These are phyloP conservation scores for Nowickia ferox DNA, from an alignment of 2,888 invertebrate species.

Conservation along the genomic window DNA sequence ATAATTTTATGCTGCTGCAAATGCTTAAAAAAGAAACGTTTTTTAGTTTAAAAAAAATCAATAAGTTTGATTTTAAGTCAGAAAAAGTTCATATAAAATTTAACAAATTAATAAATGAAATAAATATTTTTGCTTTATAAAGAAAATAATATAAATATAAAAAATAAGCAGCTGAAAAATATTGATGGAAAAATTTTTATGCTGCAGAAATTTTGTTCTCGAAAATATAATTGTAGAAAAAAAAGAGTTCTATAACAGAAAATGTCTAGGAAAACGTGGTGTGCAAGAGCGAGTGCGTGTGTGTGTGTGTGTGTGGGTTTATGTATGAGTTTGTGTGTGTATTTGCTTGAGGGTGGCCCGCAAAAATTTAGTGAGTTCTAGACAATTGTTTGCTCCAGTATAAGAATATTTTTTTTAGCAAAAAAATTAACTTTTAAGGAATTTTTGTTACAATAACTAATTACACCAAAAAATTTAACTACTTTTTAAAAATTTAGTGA, in stretches of 20 bases:
- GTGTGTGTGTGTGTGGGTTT: slow-evolving; percentile 46
- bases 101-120: slow-evolving; percentile 20
- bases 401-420: no score
- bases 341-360: slow-evolving; percentile 30
- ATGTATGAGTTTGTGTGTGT: slow-evolving; percentile 27
- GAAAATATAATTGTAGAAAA: slow-evolving; percentile 37
- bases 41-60: slow-evolving; percentile 32
- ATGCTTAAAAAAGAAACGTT: not conserved
- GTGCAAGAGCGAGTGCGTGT: slow-evolving; percentile 32
- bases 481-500: no score
- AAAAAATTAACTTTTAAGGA: no score
- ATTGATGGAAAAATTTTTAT: slow-evolving; percentile 50
- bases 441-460: no score
- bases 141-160: slow-evolving; percentile 42
- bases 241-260: slow-evolving; percentile 56
- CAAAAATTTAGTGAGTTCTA: not conserved
- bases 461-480: no score
- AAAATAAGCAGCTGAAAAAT: slow-evolving; percentile 39
- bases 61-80: slow-evolving; percentile 6
- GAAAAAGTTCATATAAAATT: not conserved
- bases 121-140: slow-evolving; percentile 45
- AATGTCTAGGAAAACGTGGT: slow-evolving; percentile 65
- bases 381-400: no score
- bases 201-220: slow-evolving; percentile 52
- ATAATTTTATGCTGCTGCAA: slow-evolving; percentile 26